Evolutionary conservation across 1,140 invertebrate species (phyloP), one percentile per base, ranked within the genome.

Genomic region (Tachypleus tridentatus): DNA sequence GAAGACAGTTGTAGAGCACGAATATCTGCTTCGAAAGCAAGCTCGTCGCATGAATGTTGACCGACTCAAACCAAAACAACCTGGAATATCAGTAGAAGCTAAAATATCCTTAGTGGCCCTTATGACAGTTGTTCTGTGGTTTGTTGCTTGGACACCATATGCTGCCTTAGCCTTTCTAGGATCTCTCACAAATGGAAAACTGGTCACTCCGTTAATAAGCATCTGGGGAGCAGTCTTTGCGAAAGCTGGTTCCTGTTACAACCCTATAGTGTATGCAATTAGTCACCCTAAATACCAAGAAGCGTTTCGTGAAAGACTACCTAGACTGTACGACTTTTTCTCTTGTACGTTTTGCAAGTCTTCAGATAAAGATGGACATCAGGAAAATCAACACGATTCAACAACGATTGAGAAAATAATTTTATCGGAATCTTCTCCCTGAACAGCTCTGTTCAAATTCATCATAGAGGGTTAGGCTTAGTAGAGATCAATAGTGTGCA

Each of bases 11-110:
- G 80, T 84, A 29, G 83, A 84, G 62, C 89, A 93, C 72, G 88
- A 91, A 74, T 86, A 86, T 75, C 80, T 88, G 49, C 89, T 93
- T 86, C 77, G 85, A 61, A 86, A 89, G 73, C 87, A 89, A 76
- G 87, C 87, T 3, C 88, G 88, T 75, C 89, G 89, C 75, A 89
- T 89, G 87, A 89, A 89, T 73, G 87, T 89, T 6, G 82, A 86
- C 59, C 29, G 29, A 29, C 29, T 29, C 29, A 29, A 29, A 29
- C 29, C 29, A 29, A 29, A 29, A 29, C 29, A 29, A 29, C 29
- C 29, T 29, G 29, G 29, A 10, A 57, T 57, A 11, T 57, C 10
- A 57, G 54, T 57, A 57, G 10, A 57, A 10, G 54, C 54, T 29
- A 29, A 29, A 29, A 29, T 29, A 29, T 29, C 29, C 29, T 29